Evolutionary conservation across 2,797 vertebrate genomes (phyloP).

Genomic region (Acanthopagrus latus): DNA sequence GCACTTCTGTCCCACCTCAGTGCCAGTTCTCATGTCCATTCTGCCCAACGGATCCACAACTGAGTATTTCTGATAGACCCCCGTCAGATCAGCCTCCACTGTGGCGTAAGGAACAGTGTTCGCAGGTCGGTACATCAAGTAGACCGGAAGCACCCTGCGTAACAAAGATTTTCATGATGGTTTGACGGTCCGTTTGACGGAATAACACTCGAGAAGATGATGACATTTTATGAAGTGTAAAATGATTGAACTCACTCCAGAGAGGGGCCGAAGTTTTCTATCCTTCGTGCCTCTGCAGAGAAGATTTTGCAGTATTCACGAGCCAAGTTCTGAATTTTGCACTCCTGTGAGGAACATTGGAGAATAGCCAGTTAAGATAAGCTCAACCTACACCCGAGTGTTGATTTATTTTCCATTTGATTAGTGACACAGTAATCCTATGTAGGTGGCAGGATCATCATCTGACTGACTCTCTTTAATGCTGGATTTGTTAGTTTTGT

Average conservation of each 20-base stretch:
- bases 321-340: constrained; percentile 94
- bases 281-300: constrained; percentile 88
- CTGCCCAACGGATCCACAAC: constrained; percentile 79
- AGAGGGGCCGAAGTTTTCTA: constrained; percentile 88
- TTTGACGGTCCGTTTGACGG: neutral
- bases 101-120: constrained; percentile 93
- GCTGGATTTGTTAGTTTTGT: constrained; percentile 16
- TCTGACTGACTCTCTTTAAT: constrained; percentile 16
- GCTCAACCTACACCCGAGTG: constrained; percentile 17
- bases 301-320: constrained; percentile 98
- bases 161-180: constrained; percentile 9
- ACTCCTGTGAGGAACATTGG: constrained; percentile 85
- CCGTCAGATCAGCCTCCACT: constrained; percentile 90
- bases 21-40: constrained; percentile 75
- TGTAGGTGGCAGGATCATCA: constrained; percentile 36
- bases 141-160: constrained; percentile 91
- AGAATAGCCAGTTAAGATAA: constrained; percentile 50
- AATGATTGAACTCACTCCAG: constrained; percentile 89
- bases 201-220: constrained; percentile 4
- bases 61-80: constrained; percentile 86
- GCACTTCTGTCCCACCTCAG: constrained; percentile 90
- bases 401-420: constrained; percentile 38
- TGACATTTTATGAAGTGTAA: neutral
- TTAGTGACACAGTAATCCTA: constrained; percentile 51
- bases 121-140: constrained; percentile 93